Conservation (phyloP, 2,797 vertebrate species). For the Lacerta viridis region DNA sequence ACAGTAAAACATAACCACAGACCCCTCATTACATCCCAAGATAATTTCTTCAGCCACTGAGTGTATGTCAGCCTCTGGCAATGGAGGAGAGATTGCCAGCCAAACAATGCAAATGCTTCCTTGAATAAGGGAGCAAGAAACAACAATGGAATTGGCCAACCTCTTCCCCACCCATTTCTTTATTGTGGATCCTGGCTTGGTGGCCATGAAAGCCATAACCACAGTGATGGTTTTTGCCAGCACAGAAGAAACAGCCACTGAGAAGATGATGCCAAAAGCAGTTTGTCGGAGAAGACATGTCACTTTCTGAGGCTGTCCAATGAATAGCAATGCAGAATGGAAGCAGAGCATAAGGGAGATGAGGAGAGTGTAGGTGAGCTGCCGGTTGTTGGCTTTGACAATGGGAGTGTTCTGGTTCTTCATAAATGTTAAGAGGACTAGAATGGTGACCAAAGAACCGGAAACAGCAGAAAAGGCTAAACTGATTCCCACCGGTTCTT, state of each 20-base stretch:
- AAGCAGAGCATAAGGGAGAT: not conserved
- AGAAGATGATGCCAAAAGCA: conserved; percentile 18
- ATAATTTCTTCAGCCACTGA: too few relatives aligned
- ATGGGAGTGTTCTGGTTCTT: not conserved
- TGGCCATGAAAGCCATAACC: conserved; percentile 41
- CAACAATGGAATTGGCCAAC: not conserved
- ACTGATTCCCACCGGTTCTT: too few relatives aligned
- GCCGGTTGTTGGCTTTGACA: not conserved
- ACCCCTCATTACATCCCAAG: too few relatives aligned
- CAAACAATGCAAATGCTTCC: conserved; percentile 10
- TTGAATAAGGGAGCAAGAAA: conserved; percentile 31
- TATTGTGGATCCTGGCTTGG: conserved; percentile 32
- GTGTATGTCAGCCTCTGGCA: conserved; percentile 5
- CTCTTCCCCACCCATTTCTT: conserved; percentile 6
- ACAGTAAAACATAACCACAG: too few relatives aligned
- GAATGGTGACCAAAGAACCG: not conserved
- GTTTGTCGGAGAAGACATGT: conserved; percentile 43
- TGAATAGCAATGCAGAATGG: conserved; percentile 25
- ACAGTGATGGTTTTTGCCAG: conserved; percentile 38
- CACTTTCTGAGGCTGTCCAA: conserved; percentile 24
- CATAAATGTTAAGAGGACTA: not conserved
- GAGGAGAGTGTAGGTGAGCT: not conserved
- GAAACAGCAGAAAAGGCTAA: too few relatives aligned
- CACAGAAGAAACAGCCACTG: conserved; percentile 40
- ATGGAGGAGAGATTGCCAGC: conserved; percentile 28